phyloP scores from a whole-genome alignment of 2,797 vertebrate genomes.

The Salmo trutta region DNA sequence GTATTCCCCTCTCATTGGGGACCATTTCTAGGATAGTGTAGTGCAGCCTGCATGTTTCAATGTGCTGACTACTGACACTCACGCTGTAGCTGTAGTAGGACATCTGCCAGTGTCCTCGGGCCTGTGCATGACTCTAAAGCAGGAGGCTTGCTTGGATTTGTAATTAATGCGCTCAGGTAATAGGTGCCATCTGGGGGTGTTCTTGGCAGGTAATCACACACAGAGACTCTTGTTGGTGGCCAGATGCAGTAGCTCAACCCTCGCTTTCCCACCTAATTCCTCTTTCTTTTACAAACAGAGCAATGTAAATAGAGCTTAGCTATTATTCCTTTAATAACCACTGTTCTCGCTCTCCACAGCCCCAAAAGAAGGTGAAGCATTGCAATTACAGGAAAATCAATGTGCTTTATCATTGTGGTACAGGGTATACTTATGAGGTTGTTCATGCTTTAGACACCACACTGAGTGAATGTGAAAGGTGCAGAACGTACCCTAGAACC shows the following conservation, averaged over 20 bases:
- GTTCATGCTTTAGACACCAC: constrained; percentile 28
- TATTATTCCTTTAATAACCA: constrained; percentile 60
- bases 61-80: too few species aligned
- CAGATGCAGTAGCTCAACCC: constrained; percentile 43
- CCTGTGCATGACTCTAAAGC: constrained; percentile 38
- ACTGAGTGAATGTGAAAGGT: constrained; percentile 27
- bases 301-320: constrained; percentile 58
- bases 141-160: constrained; percentile 42
- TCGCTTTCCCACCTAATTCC: constrained; percentile 56
- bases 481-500: constrained; percentile 12
- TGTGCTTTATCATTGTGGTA: constrained; percentile 49
- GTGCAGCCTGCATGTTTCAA: too few species aligned
- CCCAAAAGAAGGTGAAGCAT: constrained; percentile 28
- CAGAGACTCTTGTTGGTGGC: constrained; percentile 29
- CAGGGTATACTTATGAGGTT: constrained; percentile 18
- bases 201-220: constrained; percentile 62
- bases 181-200: constrained; percentile 56
- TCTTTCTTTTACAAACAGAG: constrained; percentile 65
- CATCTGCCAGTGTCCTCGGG: constrained; percentile 36
- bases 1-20: too few species aligned
- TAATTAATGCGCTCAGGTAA: constrained; percentile 65
- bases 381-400: constrained; percentile 62
- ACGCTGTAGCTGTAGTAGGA: constrained; percentile 1
- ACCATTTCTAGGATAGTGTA: too few species aligned
- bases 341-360: constrained; percentile 12